Evolutionary conservation across 1,140 invertebrate genomes (phyloP), one percentile per base, ranked within the genome.

Genomic region (Zelostemma sp.): DNA sequence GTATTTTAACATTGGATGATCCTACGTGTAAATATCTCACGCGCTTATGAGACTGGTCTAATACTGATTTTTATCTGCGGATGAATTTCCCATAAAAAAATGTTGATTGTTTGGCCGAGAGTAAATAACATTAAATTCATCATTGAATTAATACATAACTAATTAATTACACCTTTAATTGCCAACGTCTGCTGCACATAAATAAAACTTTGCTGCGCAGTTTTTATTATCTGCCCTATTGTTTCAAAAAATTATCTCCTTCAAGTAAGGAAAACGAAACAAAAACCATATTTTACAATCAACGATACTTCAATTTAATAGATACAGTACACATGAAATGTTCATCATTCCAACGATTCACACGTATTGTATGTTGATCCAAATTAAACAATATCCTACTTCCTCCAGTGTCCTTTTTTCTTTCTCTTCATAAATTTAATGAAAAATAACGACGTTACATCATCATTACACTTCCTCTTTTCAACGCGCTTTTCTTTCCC

Each of bases 341-440:
- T n/a, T n/a, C n/a, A n/a, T n/a, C n/a, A n/a, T 59, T 38, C 43
- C 59, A 38, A n/a, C 12, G 8, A 31, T 69, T 68, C 66, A 41
- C 62, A 58, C n/a, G 38, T 45, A 69, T 73, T 73, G 67, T 73
- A 64, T 73, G 72, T 55, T 65, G 67, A 73, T 73, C 18, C 19
- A 33, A 14, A 58, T 73, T 65, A 66, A 67, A 73, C 69, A 73
- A 73, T 59, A 41, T 40, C 14, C 28, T 47, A 55, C 68, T 62
- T 56, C 47, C 63, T 67, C 48, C n/a, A 3, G 18, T 12, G 12
- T 19, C 5, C 11, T 57, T 61, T 61, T 55, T 60, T 53, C 31
- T 41, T 21, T 19, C 38, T 40, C 18, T 33, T 59, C 35, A 57
- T 58, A 47, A 49, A 19, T 59, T 18, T 28, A 17, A 45, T 46